These are phyloP conservation scores for Pseudococcus jackbeardsleyi DNA, from an alignment of 2,888 invertebrate genomes.

Conservation along the genomic window DNA sequence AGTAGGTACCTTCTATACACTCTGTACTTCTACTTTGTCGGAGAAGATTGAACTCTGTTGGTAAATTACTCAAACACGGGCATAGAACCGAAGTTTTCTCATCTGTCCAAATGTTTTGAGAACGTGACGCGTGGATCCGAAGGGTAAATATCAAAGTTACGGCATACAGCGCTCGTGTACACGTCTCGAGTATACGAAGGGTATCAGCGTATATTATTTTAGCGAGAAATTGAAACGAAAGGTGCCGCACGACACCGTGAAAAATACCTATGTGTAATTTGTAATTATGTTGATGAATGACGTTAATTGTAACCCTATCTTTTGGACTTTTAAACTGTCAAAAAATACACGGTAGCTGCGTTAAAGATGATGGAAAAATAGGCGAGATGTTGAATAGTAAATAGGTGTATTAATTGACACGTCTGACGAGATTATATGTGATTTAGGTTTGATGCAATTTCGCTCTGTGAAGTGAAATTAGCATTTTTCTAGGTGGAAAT, in stretches of 20 bases:
- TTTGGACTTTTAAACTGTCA: slow-evolving; percentile 6
- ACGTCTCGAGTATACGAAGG: neutral
- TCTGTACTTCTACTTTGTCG: neutral
- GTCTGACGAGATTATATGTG: neutral
- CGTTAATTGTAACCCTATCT: neutral
- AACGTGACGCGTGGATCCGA: neutral
- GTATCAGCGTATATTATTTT: neutral
- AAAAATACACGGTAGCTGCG: neutral
- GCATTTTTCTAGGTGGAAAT: neutral
- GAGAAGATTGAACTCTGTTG: neutral
- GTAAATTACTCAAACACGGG: neutral
- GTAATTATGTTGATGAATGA: neutral
- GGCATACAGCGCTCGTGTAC: neutral
- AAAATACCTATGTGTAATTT: neutral
- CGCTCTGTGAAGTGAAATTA: neutral
- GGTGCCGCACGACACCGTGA: slow-evolving; percentile 15
- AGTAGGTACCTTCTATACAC: neutral
- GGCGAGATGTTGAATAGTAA: neutral
- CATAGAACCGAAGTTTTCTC: neutral
- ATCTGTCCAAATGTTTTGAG: slow-evolving; percentile 24
- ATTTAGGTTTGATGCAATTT: slow-evolving; percentile 5
- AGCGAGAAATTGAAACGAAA: neutral
- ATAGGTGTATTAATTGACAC: neutral
- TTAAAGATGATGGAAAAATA: neutral
- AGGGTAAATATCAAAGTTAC: slow-evolving; percentile 14